Evolutionary conservation across 37 sponge, comb jelly and placozoan species (phyloP).

Genomic region (Eunapius fragilis): DNA sequence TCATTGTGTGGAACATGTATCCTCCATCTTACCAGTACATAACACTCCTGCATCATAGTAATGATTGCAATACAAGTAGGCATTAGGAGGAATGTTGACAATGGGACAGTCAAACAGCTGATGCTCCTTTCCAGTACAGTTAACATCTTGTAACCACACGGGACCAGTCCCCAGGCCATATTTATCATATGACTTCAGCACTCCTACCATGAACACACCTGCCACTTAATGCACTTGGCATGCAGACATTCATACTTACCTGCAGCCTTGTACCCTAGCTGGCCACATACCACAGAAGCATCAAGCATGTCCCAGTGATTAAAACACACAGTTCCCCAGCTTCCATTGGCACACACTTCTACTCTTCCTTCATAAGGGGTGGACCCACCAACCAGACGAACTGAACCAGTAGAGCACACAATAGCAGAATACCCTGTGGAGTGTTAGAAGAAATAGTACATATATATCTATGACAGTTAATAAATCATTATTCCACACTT

Average conservation of each 20-base stretch:
- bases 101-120: neutral
- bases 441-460: too few species aligned
- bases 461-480: too few species aligned
- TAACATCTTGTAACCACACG: neutral
- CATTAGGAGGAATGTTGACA: neutral
- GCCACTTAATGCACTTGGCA: neutral
- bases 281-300: slow-evolving; percentile 7
- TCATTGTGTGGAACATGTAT: neutral
- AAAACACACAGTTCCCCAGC: slow-evolving; percentile 44
- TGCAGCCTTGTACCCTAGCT: neutral
- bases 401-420: neutral
- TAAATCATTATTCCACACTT: neutral
- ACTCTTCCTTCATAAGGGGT: slow-evolving; percentile 30
- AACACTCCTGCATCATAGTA: slow-evolving; percentile 13
- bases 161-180: neutral
- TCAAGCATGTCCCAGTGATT: slow-evolving; percentile 23
- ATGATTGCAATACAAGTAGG: neutral
- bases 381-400: slow-evolving; percentile 20
- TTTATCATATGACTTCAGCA: neutral
- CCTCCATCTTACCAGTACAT: neutral
- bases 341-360: slow-evolving; percentile 38
- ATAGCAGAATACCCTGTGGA: neutral
- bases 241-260: neutral
- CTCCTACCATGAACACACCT: neutral
- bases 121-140: neutral